phyloP scores from a whole-genome alignment of 1,140 invertebrate genomes.

The Scaptomyza hsui region DNA sequence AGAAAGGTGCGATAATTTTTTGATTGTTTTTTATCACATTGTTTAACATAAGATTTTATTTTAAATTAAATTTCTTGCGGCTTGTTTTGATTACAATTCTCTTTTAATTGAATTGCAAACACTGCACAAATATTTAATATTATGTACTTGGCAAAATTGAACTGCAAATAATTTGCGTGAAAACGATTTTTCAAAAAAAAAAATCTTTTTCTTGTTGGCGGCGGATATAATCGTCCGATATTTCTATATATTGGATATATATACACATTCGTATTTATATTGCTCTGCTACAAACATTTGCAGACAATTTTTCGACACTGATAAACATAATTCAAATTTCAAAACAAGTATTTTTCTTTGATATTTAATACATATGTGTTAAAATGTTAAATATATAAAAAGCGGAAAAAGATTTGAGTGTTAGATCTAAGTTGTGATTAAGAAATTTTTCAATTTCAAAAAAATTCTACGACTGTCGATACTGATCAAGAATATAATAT shows the following conservation, averaged over 20 bases:
- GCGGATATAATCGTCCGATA: slow-evolving; percentile 73
- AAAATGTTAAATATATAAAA: no score
- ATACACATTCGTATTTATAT: slow-evolving; percentile 51
- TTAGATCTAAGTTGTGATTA: no score
- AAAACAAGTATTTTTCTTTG: not conserved
- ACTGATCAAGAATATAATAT: no score
- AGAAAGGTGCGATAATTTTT: slow-evolving; percentile 62
- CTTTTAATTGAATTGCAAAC: slow-evolving; percentile 26
- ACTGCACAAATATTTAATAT: slow-evolving; percentile 32
- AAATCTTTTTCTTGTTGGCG: slow-evolving; percentile 46
- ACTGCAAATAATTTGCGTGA: slow-evolving; percentile 20
- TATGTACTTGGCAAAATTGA: slow-evolving; percentile 3
- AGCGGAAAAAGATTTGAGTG: no score
- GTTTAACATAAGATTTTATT: not conserved
- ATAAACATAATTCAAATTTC: not conserved
- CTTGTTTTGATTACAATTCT: not conserved
- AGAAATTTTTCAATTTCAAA: no score
- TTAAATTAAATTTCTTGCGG: no score
- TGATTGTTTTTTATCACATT: slow-evolving; percentile 9
- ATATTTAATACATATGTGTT: no score
- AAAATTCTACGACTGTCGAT: no score
- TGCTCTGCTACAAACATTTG: slow-evolving; percentile 20
- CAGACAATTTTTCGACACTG: slow-evolving; percentile 30
- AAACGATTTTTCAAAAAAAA: slow-evolving; percentile 20
- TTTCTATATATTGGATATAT: slow-evolving; percentile 28